Conservation (phyloP, 1,140 invertebrate genomes). For the Dinoponera quadriceps region DNA sequence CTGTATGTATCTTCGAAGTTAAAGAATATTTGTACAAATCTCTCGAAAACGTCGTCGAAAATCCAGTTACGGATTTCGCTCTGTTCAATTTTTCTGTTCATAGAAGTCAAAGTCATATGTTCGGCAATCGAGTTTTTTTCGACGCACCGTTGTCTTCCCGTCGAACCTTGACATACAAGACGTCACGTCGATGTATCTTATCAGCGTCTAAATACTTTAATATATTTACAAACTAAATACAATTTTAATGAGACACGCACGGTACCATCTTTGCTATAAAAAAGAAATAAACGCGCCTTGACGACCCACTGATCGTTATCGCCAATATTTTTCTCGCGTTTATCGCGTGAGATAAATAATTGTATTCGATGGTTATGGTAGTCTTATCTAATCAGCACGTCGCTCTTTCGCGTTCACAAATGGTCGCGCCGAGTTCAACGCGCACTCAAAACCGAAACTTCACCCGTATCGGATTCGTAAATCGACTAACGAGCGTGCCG, state of each 20-base stretch:
- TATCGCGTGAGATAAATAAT: constrained; percentile 27
- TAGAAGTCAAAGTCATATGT: background rate
- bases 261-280: background rate
- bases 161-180: background rate
- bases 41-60: background rate
- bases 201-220: background rate
- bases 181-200: background rate
- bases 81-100: background rate
- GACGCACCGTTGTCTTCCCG: background rate
- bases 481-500: background rate
- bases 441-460: constrained; percentile 9
- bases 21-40: constrained; percentile 11
- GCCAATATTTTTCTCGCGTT: constrained; percentile 7
- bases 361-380: constrained; percentile 7
- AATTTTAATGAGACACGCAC: background rate
- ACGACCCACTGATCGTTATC: background rate
- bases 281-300: background rate
- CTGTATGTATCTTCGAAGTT: background rate
- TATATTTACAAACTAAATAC: background rate
- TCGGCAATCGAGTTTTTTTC: constrained; percentile 3
- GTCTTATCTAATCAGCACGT: constrained; percentile 51
- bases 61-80: background rate
- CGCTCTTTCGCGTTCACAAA: constrained; percentile 17
- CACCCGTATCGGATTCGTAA: background rate
- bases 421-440: constrained; percentile 19